Percentiles rank a stretch among this genome's conserved stretches.
These are phyloP conservation scores for Ips typographus DNA, from an alignment of 1,140 invertebrate genomes.

Conservation along the genomic window DNA sequence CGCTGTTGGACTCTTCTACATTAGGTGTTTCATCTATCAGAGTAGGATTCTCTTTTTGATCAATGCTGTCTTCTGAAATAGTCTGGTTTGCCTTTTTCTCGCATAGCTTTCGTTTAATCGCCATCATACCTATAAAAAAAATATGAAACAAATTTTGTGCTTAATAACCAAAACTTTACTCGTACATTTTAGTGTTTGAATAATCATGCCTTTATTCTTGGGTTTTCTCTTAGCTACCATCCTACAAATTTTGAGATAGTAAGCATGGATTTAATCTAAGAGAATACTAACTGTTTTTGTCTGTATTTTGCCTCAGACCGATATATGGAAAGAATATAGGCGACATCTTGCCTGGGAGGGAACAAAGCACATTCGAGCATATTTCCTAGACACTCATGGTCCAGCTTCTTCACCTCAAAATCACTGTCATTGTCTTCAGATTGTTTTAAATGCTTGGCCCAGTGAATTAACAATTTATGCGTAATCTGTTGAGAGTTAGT, in stretches of 20 bases:
- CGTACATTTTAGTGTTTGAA: slow-evolving; percentile 35
- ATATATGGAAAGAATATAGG: slow-evolving; percentile 14
- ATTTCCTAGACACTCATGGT: slow-evolving; percentile 15
- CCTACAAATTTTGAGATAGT: slow-evolving; percentile 20
- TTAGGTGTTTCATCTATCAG: too few relatives aligned
- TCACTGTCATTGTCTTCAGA: background rate
- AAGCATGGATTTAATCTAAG: background rate
- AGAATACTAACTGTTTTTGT: slow-evolving; percentile 20
- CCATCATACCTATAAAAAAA: slow-evolving; percentile 29
- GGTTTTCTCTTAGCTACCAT: slow-evolving; percentile 18
- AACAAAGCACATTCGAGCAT: slow-evolving; percentile 32
- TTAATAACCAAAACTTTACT: background rate
- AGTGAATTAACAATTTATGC: slow-evolving; percentile 28
- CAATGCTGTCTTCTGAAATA: background rate
- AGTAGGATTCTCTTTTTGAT: too few relatives aligned
- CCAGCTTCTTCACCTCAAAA: background rate
- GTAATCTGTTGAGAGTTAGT: background rate
- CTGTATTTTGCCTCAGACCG: slow-evolving; percentile 27
- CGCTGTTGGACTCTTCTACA: too few relatives aligned
- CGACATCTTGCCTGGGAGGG: slow-evolving; percentile 24
- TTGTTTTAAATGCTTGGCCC: slow-evolving; percentile 12
- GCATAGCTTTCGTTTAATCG: slow-evolving; percentile 27
- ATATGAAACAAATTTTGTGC: background rate
- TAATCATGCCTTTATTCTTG: slow-evolving; percentile 31
- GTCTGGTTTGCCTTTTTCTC: background rate